Percentiles rank a stretch among this genome's conserved stretches.
Conservation (phyloP, 2,113 vertebrate species). For the Verasper variegatus region DNA sequence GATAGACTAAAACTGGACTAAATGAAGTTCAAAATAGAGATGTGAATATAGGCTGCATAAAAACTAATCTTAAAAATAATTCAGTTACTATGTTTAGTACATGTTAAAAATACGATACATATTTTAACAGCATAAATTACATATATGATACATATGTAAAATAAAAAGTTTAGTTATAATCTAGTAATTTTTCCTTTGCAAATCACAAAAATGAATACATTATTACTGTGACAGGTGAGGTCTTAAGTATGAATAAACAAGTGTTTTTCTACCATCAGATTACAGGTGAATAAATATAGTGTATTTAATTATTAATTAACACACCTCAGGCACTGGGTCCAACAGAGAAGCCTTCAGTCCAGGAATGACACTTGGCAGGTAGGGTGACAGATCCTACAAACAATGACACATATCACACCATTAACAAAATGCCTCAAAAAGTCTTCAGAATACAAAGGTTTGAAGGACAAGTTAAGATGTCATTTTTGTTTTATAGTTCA, state of each 20-base stretch:
- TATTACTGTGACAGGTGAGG: background rate
- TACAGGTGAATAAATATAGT: background rate
- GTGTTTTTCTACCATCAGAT: background rate
- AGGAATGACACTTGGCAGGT: conserved; percentile 96
- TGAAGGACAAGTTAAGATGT: background rate
- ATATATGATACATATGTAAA: no score
- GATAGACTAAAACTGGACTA: no score
- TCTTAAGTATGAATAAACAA: background rate
- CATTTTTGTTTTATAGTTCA: background rate
- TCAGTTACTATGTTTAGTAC: no score
- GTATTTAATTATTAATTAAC: conserved; percentile 35
- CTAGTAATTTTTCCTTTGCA: background rate
- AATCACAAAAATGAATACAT: background rate
- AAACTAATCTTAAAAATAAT: no score
- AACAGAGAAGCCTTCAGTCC: conserved; percentile 94
- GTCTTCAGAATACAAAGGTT: background rate
- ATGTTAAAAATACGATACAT: no score
- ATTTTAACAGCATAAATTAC: no score
- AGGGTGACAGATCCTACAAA: conserved; percentile 93
- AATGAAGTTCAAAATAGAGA: no score
- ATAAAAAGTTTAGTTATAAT: background rate
- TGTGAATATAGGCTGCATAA: no score
- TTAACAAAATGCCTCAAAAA: background rate
- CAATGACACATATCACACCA: background rate
- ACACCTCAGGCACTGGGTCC: conserved; percentile 97